Evolutionary conservation across 2,797 vertebrate genomes (phyloP).

Genomic region (Coluber constrictor): DNA sequence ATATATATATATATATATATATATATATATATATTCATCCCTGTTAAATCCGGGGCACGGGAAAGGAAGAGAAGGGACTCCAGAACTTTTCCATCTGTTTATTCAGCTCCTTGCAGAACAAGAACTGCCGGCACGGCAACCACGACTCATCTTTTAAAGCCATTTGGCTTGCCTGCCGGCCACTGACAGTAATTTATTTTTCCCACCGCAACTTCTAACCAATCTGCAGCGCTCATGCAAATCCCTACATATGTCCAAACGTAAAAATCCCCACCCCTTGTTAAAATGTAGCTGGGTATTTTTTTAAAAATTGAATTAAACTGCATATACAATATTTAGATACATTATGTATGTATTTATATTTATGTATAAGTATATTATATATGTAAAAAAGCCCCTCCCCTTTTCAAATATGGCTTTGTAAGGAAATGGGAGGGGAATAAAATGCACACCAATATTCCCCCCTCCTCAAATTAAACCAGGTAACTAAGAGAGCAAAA

Average conservation of each 20-base stretch:
- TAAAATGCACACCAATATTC: neutral
- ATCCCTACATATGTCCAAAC: too few relatives aligned
- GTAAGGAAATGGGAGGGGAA: constrained; percentile 68
- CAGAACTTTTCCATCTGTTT: constrained; percentile 58
- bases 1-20: too few relatives aligned
- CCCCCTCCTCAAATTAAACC: neutral
- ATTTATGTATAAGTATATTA: constrained; percentile 13
- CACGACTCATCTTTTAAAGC: too few relatives aligned
- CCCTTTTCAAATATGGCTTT: constrained; percentile 57
- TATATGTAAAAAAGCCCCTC: constrained; percentile 62
- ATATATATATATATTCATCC: too few relatives aligned
- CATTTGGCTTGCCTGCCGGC: too few relatives aligned
- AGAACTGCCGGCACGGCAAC: too few relatives aligned
- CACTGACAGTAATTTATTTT: too few relatives aligned
- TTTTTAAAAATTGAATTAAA: constrained; percentile 75
- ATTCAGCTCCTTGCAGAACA: too few relatives aligned
- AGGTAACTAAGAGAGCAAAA: fast-evolving
- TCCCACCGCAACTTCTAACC: too few relatives aligned
- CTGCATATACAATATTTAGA: constrained; percentile 65
- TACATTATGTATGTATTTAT: constrained; percentile 40
- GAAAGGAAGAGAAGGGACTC: too few relatives aligned
- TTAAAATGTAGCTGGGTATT: constrained; percentile 68
- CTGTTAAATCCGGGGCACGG: too few relatives aligned
- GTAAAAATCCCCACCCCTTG: constrained; percentile 65
- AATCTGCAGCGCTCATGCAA: too few relatives aligned